Percentiles rank a stretch among this genome's conserved stretches.
phyloP scores from a whole-genome alignment of 2,113 vertebrate genomes.

The Aptenodytes forsteri region DNA sequence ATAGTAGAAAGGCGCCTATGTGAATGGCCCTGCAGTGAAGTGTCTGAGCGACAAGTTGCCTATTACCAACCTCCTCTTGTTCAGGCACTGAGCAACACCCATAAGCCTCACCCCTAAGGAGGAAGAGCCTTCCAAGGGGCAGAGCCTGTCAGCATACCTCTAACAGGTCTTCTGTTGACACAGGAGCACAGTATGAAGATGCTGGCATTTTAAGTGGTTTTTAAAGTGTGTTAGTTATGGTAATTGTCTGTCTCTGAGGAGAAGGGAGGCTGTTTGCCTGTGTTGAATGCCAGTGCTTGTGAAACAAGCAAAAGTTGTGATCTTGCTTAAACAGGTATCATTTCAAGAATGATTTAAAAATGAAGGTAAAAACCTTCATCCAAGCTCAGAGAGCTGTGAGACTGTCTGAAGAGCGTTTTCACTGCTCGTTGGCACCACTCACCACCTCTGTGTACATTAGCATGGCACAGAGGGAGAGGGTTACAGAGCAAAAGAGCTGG shows the following conservation, averaged over 20 bases:
- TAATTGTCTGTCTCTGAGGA: neutral
- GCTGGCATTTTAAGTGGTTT: neutral
- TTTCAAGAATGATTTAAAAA: neutral
- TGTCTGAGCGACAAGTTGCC: neutral
- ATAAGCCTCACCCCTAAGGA: neutral
- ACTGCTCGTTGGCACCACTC: neutral
- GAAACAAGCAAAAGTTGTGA: neutral
- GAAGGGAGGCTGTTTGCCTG: neutral
- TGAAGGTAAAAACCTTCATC: neutral
- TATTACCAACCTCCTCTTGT: neutral
- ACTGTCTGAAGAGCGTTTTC: neutral
- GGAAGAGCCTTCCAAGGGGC: neutral
- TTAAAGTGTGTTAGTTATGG: neutral
- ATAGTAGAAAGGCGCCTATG: neutral
- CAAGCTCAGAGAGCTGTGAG: neutral
- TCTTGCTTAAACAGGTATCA: neutral
- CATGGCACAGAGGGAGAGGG: neutral
- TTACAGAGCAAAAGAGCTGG: neutral
- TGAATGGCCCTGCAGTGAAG: neutral
- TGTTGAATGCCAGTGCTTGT: neutral
- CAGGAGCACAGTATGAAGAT: neutral
- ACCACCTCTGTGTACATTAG: neutral
- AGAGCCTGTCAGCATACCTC: neutral
- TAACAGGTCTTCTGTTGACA: neutral
- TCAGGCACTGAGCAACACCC: neutral